phyloP scores from a whole-genome alignment of 2,888 invertebrate genomes.

The Latrodectus hesperus region DNA sequence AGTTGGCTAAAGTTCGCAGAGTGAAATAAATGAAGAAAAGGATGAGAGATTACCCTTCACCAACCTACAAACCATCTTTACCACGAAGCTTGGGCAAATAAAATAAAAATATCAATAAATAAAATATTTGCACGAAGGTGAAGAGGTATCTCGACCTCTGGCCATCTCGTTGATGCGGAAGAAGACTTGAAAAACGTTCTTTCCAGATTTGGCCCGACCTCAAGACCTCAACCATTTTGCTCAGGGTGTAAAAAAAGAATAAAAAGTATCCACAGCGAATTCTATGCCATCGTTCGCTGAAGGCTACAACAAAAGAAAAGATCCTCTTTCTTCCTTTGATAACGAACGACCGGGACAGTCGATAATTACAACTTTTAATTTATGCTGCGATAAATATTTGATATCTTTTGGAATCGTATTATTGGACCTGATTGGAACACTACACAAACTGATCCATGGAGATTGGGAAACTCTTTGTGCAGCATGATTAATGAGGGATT shows the following conservation, averaged over 20 bases:
- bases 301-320: background rate
- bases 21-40: background rate
- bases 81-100: background rate
- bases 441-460: background rate
- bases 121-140: constrained; percentile 1
- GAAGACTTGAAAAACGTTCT: constrained; percentile 9
- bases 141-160: constrained; percentile 50
- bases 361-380: background rate
- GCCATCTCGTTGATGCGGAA: constrained; percentile 56
- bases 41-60: background rate
- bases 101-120: background rate
- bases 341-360: background rate
- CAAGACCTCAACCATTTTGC: constrained; percentile 45
- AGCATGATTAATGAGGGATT: background rate
- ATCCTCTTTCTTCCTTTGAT: background rate
- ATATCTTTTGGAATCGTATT: background rate
- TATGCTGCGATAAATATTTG: background rate
- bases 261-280: constrained; percentile 1
- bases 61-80: background rate
- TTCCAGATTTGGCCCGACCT: constrained; percentile 56
- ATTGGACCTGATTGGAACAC: background rate
- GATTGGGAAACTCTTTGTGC: background rate
- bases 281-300: constrained; percentile 20
- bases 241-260: background rate
- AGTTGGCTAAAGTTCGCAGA: no score